Conservation (phyloP, 2,113 vertebrate genomes). For the Hirundichthys speculiger region DNA sequence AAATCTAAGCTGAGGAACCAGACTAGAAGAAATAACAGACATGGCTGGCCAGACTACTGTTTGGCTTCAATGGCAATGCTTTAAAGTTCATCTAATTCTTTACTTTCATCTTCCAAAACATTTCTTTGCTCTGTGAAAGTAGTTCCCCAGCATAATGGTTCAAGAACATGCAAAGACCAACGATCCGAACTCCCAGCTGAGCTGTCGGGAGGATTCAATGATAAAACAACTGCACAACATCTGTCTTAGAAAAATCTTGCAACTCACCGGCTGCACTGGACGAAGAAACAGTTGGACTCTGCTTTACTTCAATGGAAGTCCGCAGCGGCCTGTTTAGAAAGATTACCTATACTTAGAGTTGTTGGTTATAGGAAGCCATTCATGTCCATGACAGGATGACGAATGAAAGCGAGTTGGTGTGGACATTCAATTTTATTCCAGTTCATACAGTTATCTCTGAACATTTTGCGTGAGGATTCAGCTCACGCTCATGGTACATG, state of each 20-base stretch:
- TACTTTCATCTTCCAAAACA: no score
- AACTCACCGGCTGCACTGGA: slow-evolving; percentile 69
- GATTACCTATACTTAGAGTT: slow-evolving; percentile 62
- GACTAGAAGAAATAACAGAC: no score
- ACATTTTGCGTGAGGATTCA: slow-evolving; percentile 21
- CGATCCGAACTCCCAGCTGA: no score
- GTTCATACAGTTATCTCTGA: slow-evolving; percentile 34
- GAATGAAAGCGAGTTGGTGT: slow-evolving; percentile 11
- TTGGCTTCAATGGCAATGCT: no score
- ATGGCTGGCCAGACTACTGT: no score
- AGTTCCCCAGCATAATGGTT: no score
- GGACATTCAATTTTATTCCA: slow-evolving; percentile 48
- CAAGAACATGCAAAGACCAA: no score
- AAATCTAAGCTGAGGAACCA: no score
- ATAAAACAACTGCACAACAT: background rate
- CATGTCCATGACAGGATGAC: slow-evolving; percentile 39
- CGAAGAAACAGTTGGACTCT: slow-evolving; percentile 51
- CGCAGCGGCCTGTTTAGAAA: slow-evolving; percentile 76
- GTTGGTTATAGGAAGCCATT: slow-evolving; percentile 30
- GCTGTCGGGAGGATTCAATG: no score
- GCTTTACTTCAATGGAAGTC: slow-evolving; percentile 72
- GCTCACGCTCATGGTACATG: slow-evolving; percentile 13
- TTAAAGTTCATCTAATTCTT: no score
- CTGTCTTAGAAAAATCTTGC: background rate
- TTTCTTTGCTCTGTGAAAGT: no score